phyloP scores from a whole-genome alignment of 2,113 vertebrate genomes.

The Aptenodytes patagonicus region DNA sequence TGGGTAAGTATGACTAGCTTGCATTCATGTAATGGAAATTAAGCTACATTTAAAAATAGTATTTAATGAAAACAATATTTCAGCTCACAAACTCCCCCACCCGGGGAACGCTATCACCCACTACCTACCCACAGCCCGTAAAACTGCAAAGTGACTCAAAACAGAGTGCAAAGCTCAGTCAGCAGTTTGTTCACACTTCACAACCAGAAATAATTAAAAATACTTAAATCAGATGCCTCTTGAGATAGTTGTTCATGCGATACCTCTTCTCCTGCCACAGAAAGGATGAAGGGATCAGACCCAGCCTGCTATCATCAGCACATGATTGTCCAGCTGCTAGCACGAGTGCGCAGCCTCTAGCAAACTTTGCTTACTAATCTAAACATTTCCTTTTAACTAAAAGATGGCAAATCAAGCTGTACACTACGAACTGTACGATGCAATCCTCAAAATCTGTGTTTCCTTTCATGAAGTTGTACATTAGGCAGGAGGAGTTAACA shows the following conservation, averaged over 20 bases:
- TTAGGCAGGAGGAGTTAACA: background rate
- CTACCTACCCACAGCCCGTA: background rate
- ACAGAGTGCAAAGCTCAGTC: background rate
- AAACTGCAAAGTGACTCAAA: background rate
- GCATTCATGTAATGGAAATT: background rate
- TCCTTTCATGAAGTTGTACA: background rate
- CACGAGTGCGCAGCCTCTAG: fast-evolving
- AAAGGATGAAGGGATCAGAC: background rate
- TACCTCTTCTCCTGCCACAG: background rate
- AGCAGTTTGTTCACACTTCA: background rate
- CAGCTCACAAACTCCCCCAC: background rate
- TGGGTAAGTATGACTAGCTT: fast-evolving
- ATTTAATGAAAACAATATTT: background rate
- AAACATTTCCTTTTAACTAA: background rate
- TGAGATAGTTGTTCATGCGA: fast-evolving
- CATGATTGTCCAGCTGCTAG: background rate
- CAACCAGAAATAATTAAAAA: background rate
- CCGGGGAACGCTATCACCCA: fast-evolving
- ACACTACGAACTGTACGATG: fast-evolving
- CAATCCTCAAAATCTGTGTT: background rate
- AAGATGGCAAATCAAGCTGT: background rate
- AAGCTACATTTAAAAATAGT: fast-evolving
- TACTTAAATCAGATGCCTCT: background rate
- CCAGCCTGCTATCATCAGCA: background rate
- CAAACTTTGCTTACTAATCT: background rate